Conservation (phyloP, 2,888 invertebrate genomes). For the Pandemis corylana region DNA sequence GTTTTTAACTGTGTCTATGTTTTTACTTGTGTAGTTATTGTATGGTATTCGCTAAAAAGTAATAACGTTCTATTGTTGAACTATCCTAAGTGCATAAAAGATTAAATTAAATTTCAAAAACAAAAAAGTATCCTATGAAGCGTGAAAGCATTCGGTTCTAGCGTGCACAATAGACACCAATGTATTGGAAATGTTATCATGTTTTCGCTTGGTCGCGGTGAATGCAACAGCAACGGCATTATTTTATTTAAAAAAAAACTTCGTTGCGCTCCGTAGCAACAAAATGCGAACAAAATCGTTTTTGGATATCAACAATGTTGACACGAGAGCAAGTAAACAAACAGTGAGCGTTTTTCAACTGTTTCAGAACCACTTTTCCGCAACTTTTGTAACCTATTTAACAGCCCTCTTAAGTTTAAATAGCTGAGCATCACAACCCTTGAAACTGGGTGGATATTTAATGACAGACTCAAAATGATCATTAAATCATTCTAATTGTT, state of each 20-base stretch:
- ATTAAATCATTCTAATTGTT: constrained; percentile 38
- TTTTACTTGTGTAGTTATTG: no score
- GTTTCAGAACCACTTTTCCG: not conserved
- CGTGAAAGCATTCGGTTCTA: constrained; percentile 19
- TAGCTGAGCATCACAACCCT: not conserved
- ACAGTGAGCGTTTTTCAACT: not conserved
- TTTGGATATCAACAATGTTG: constrained; percentile 8
- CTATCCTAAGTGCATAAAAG: not conserved
- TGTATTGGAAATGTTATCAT: constrained; percentile 32
- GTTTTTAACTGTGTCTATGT: no score
- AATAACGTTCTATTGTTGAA: not conserved
- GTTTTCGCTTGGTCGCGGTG: constrained; percentile 20
- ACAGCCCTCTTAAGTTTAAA: not conserved
- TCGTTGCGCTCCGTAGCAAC: constrained; percentile 1
- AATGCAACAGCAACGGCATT: constrained; percentile 10
- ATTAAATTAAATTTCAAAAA: not conserved
- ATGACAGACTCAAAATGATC: constrained; percentile 28
- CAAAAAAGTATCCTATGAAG: constrained; percentile 1
- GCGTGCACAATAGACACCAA: constrained; percentile 21
- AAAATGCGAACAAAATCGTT: constrained; percentile 18
- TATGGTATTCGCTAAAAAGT: no score
- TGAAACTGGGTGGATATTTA: constrained; percentile 20
- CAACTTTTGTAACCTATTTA: not conserved
- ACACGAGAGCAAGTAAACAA: not conserved
- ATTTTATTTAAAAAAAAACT: constrained; percentile 6